A percentile compares a stretch with the other conserved stretches of the same genome.
Conservation (phyloP, 1,140 invertebrate genomes). For the Liolophura sinensis region DNA sequence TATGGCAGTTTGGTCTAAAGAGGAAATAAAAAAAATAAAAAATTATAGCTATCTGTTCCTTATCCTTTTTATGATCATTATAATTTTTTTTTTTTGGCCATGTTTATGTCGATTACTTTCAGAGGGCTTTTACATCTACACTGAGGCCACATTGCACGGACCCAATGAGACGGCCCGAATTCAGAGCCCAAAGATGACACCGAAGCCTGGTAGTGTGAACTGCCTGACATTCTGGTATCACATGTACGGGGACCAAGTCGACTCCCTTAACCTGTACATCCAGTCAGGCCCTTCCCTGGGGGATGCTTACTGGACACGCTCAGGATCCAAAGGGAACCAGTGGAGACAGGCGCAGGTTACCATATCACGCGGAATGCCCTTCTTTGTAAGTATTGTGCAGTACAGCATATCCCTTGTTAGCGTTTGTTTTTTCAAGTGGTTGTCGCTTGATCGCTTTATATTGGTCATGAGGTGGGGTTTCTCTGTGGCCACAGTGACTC, state of each 20-base stretch:
- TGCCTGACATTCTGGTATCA: slow-evolving; percentile 22
- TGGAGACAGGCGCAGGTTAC: neutral
- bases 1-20: too few relatives aligned
- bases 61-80: too few relatives aligned
- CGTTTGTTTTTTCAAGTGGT: too few relatives aligned
- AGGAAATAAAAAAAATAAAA: too few relatives aligned
- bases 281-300: neutral
- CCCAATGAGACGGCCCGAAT: neutral
- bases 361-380: neutral
- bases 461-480: too few relatives aligned
- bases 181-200: neutral
- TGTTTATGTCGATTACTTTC: neutral
- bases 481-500: too few relatives aligned
- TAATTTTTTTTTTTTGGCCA: too few relatives aligned
- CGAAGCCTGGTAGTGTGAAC: neutral
- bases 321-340: neutral
- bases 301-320: neutral
- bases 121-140: slow-evolving; percentile 1
- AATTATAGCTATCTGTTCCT: too few relatives aligned
- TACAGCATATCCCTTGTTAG: too few relatives aligned
- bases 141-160: neutral
- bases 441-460: too few relatives aligned
- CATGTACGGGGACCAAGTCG: slow-evolving; percentile 8
- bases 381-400: slow-evolving; percentile 2
- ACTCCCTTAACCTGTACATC: slow-evolving; percentile 3